These are phyloP conservation scores for Parus major DNA, from an alignment of 2,113 vertebrate genomes.

Conservation along the genomic window DNA sequence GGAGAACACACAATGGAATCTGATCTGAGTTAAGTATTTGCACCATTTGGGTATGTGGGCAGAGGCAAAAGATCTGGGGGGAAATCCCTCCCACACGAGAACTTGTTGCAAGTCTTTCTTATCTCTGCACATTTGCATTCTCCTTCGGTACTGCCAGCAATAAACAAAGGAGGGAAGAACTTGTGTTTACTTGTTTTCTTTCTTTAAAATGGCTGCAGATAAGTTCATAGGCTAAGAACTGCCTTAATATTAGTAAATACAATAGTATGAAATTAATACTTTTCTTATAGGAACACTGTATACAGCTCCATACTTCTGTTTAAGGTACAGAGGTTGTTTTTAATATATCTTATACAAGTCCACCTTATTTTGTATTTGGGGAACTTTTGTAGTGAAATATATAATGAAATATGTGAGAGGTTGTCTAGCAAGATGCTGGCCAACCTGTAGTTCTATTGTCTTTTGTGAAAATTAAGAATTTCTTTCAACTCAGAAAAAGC, in stretches of 20 bases:
- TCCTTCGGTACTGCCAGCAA: background rate
- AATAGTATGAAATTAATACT: background rate
- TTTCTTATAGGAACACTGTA: background rate
- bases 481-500: background rate
- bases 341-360: background rate
- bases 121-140: background rate
- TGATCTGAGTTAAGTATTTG: background rate
- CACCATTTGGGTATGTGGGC: background rate
- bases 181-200: background rate
- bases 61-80: constrained; percentile 24
- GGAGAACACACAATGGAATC: background rate
- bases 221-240: background rate
- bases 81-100: background rate
- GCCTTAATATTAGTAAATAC: background rate
- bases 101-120: background rate
- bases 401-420: background rate
- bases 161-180: background rate
- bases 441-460: background rate
- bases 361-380: background rate
- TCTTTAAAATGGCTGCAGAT: background rate
- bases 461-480: background rate
- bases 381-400: background rate
- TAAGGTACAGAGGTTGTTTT: background rate
- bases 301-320: background rate
- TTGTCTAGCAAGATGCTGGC: background rate